Percentiles rank a stretch among this genome's conserved stretches.
Conservation (phyloP, 2,888 invertebrate genomes). For the Macrosoma leucophasiata region DNA sequence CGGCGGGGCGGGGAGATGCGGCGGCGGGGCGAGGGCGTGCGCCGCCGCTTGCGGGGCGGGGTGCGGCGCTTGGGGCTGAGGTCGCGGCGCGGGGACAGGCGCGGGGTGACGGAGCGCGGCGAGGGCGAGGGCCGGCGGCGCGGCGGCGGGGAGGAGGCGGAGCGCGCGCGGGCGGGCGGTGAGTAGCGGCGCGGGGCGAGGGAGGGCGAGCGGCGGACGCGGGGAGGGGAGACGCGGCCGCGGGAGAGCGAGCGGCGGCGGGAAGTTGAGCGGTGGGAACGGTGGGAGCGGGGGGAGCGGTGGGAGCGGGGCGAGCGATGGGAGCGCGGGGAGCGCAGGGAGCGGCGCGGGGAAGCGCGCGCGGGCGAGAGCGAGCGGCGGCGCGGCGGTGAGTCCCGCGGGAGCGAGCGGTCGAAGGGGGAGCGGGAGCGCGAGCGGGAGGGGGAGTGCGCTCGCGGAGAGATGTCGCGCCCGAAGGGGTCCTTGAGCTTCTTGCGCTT, state of each 20-base stretch:
- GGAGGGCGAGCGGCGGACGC: slow-evolving; percentile 25
- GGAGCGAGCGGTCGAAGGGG: slow-evolving; percentile 20
- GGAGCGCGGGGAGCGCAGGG: slow-evolving; percentile 18
- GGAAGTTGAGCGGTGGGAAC: slow-evolving; percentile 24
- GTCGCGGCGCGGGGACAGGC: slow-evolving; percentile 22
- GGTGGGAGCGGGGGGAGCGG: slow-evolving; percentile 13
- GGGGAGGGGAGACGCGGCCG: slow-evolving; percentile 26
- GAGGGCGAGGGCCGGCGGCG: slow-evolving; percentile 22
- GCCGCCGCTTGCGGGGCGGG: slow-evolving; percentile 20
- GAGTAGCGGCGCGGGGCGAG: slow-evolving; percentile 31
- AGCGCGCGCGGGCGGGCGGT: slow-evolving; percentile 19
- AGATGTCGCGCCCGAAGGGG: slow-evolving; percentile 85
- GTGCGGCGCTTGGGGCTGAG: slow-evolving; percentile 27
- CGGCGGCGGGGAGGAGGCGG: slow-evolving; percentile 16
- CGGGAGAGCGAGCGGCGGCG: slow-evolving; percentile 25
- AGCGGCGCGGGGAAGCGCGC: slow-evolving; percentile 19
- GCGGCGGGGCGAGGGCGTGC: slow-evolving; percentile 32
- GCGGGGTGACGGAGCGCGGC: slow-evolving; percentile 15
- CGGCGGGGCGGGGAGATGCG: slow-evolving; percentile 31
- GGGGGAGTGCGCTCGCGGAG: slow-evolving; percentile 48
- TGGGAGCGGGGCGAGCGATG: slow-evolving; percentile 22
- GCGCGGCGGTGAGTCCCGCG: slow-evolving; percentile 25
- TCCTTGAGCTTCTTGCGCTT: slow-evolving; percentile 81
- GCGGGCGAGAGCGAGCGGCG: slow-evolving; percentile 21
- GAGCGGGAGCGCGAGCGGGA: slow-evolving; percentile 27